A percentile compares a stretch with the other conserved stretches of the same genome.
These are phyloP conservation scores for Gouania willdenowi DNA, from an alignment of 2,797 vertebrate genomes.

Conservation along the genomic window DNA sequence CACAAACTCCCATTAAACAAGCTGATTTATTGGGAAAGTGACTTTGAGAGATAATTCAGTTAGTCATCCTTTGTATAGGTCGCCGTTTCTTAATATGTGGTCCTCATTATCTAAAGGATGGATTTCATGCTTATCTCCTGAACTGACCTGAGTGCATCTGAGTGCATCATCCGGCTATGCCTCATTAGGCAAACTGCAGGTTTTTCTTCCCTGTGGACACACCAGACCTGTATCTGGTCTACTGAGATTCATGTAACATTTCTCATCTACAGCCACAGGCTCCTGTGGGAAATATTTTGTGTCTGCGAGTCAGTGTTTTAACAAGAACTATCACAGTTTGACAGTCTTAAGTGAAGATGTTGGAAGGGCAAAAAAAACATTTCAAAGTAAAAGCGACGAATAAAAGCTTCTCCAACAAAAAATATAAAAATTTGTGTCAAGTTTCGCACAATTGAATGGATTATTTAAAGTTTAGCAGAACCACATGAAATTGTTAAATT, in stretches of 20 bases:
- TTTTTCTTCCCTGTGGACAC: constrained; percentile 31
- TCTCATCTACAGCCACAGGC: constrained; percentile 17
- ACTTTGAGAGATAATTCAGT: constrained; percentile 31
- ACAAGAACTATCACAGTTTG: constrained; percentile 48
- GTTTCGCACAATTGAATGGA: no score
- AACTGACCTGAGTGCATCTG: constrained; percentile 58
- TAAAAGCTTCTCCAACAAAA: no score
- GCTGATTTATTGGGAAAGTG: constrained; percentile 22
- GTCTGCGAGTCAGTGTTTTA: constrained; percentile 30
- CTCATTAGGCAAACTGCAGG: constrained; percentile 58
- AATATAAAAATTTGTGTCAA: no score
- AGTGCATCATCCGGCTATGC: constrained; percentile 39
- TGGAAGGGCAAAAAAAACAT: neutral
- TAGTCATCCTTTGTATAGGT: constrained; percentile 28
- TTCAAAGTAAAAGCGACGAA: no score
- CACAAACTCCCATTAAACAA: constrained; percentile 23
- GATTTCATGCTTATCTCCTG: constrained; percentile 52
- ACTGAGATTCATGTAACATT: constrained; percentile 12
- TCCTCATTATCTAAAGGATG: constrained; percentile 51
- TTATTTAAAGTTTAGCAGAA: no score
- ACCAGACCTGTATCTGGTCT: constrained; percentile 32
- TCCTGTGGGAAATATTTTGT: constrained; percentile 40
- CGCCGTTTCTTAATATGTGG: constrained; percentile 43
- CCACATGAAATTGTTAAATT: no score
- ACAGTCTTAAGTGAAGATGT: constrained; percentile 27